Percentiles rank a stretch among this genome's conserved stretches.
phyloP scores from a whole-genome alignment of 1,140 invertebrate genomes.

The Acromyrmex charruanus region DNA sequence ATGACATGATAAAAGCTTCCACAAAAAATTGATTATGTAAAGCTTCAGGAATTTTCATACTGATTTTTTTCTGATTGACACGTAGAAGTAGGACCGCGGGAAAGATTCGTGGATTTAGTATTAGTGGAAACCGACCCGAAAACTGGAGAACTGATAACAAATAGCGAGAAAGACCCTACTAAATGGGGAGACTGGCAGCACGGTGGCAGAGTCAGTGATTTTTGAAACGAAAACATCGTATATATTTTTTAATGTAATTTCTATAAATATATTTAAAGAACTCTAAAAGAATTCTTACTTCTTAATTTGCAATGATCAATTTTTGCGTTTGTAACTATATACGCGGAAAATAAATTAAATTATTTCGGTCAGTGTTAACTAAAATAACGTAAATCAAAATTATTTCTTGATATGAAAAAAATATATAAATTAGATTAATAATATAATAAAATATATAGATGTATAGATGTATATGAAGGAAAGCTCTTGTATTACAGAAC shows the following conservation, averaged over 20 bases:
- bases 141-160: slow-evolving; percentile 76
- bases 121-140: slow-evolving; percentile 77
- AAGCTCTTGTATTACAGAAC: background rate
- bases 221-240: slow-evolving; percentile 68
- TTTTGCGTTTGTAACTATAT: background rate
- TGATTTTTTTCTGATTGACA: slow-evolving; percentile 22
- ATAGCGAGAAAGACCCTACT: slow-evolving; percentile 80
- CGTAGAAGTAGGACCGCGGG: slow-evolving; percentile 64
- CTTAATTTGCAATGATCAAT: slow-evolving; percentile 67
- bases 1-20: background rate
- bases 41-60: background rate
- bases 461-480: slow-evolving; percentile 1
- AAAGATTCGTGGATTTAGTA: slow-evolving; percentile 76
- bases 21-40: background rate
- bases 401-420: background rate
- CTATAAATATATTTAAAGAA: slow-evolving; percentile 75
- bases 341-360: slow-evolving; percentile 5
- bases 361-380: slow-evolving; percentile 35
- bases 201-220: slow-evolving; percentile 80
- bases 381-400: slow-evolving; percentile 38
- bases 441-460: too few relatives aligned
- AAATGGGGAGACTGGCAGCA: slow-evolving; percentile 83
- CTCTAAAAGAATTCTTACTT: slow-evolving; percentile 67
- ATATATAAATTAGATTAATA: background rate
- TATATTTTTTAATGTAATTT: slow-evolving; percentile 49